Percentiles rank a stretch among this genome's conserved stretches.
phyloP scores from a whole-genome alignment of 1,140 invertebrate genomes.

The Cyrtorhinus lividipennis region DNA sequence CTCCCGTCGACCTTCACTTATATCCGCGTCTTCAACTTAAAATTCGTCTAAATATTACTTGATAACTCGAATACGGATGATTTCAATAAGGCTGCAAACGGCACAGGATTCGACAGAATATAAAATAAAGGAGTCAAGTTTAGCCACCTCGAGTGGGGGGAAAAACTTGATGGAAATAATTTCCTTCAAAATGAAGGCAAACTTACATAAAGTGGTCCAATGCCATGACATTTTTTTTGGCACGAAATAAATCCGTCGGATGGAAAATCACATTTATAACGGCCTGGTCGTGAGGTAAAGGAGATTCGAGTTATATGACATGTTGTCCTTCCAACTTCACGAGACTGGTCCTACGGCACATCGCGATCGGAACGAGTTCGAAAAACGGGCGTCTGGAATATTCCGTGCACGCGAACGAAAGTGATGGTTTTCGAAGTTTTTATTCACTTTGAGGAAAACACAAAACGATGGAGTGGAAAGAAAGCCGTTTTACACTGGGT shows the following conservation, averaged over 20 bases:
- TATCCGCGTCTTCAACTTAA: neutral
- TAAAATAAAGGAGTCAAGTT: too few species aligned
- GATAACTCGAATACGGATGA: neutral
- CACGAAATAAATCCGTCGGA: neutral
- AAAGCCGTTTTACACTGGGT: conserved; percentile 4
- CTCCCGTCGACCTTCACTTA: too few species aligned
- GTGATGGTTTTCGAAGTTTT: too few species aligned
- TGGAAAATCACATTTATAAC: conserved; percentile 16
- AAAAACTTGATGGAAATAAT: neutral
- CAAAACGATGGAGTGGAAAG: neutral
- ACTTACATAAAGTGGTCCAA: conserved; percentile 16
- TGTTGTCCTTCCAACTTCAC: conserved; percentile 23
- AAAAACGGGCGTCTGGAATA: neutral
- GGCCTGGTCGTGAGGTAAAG: neutral
- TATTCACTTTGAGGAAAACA: neutral
- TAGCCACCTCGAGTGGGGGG: too few species aligned
- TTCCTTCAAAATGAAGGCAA: neutral
- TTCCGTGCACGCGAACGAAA: neutral
- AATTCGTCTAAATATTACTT: neutral
- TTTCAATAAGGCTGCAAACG: neutral
- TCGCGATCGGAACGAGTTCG: neutral
- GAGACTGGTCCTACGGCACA: conserved; percentile 20
- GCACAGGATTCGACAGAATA: too few species aligned
- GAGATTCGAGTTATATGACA: conserved; percentile 20
- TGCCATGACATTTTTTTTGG: conserved; percentile 16